Base-by-base conservation (phyloP, 2,113 vertebrate genomes). In the Clarias magur region DNA sequence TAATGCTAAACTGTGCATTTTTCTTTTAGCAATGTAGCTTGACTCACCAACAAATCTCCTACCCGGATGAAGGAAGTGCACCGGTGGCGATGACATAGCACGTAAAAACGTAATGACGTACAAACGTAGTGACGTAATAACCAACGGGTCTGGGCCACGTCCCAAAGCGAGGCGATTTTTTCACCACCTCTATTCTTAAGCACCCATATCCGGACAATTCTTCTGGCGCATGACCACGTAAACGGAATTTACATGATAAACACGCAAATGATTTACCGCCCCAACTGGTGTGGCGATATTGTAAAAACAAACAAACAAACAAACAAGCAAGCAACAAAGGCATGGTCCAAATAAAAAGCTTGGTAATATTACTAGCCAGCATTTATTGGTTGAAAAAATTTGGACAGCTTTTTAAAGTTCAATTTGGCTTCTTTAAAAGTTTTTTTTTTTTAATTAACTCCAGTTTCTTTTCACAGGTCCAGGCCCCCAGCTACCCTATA, bases 61-160 rank as follows among this genome's bases (percentile, higher is more conserved):
- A 82, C 85, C 87, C 90, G 90, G 90, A 91, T 88, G 80, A 34
- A 86, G 90, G 90, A 91, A 88, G 85, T 85, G 80, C 38, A 60
- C 83, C 38, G 70, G 73, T 27, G 30, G 53, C n/a, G 76, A 30
- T 83, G 75, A 84, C 85, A 30, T n/a, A 72, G 42, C 81, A 91
- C 86, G 86, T 42, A 48, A 48, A 48, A 48, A 75, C 56, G 23
- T 70, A 65, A 67, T 82, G 65, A 67, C 19, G 30, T 67, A 38
- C 34, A 8, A 23, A 60, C 89, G 85, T 84, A 21, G n/a, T 42
- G 17, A 62, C 79, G 68, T 53, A 4, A 13, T 23, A 16, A 21
- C 15, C 4, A 25, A 67, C n/a, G 1, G 2, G 38, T 73, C 48
- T 48, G 48, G 48, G 48, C 59, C 57, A 57, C 59, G 23, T 42